phyloP scores from a whole-genome alignment of 2,888 invertebrate species.

The Lasioglossum pauxillum region DNA sequence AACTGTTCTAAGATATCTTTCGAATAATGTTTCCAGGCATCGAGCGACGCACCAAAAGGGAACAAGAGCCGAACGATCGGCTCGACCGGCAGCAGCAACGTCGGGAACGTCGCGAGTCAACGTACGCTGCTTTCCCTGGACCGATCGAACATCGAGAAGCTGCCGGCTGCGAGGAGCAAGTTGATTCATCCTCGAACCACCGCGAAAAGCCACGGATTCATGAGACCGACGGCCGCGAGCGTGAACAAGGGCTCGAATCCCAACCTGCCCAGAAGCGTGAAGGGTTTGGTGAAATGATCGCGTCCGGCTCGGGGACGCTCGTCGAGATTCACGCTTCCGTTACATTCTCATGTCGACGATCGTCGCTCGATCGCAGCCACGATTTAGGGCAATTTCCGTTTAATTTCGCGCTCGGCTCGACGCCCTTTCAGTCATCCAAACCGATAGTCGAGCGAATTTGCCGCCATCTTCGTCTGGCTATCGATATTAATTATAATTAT shows the following conservation, averaged over 20 bases:
- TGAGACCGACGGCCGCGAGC: constrained; percentile 95
- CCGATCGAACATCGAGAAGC: constrained; percentile 55
- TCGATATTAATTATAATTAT: constrained; percentile 22
- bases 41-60: constrained; percentile 51
- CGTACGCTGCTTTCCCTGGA: constrained; percentile 66
- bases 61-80: constrained; percentile 57
- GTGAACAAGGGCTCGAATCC: constrained; percentile 88
- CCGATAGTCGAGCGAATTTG: not conserved
- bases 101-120: constrained; percentile 82
- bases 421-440: not conserved
- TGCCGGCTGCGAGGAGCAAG: constrained; percentile 69
- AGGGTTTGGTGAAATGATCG: constrained; percentile 76
- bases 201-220: constrained; percentile 86
- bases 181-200: constrained; percentile 77
- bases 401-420: not conserved
- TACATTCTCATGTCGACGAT: not conserved
- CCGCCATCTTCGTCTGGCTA: not conserved
- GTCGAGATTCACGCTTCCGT: constrained; percentile 6
- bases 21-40: constrained; percentile 53
- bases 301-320: not conserved
- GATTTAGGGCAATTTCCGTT: not conserved
- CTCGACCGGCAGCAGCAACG: constrained; percentile 80
- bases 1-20: not conserved
- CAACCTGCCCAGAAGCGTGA: constrained; percentile 82
- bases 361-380: not conserved